These are phyloP conservation scores for Heterodera filipjevi DNA, from an alignment of 2,888 invertebrate species.

Conservation along the genomic window DNA sequence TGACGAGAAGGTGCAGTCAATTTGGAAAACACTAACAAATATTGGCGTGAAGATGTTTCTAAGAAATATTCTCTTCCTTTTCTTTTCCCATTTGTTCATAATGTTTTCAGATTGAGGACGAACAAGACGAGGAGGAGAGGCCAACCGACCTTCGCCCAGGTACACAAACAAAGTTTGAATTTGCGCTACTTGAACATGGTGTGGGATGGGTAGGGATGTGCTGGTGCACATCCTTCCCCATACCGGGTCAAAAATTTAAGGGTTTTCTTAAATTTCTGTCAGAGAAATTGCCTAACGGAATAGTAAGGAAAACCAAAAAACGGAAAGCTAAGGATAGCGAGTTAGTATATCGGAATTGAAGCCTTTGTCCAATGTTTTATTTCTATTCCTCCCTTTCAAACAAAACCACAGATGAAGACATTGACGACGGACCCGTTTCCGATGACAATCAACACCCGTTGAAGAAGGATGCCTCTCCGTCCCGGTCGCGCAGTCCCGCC, in stretches of 20 bases:
- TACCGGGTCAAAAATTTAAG: too few relatives aligned
- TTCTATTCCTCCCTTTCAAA: neutral
- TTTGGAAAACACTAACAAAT: neutral
- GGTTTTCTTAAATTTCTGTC: too few relatives aligned
- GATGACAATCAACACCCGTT: neutral
- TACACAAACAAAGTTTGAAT: too few relatives aligned
- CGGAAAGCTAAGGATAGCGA: too few relatives aligned
- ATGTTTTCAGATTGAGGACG: constrained; percentile 1
- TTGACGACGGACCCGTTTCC: neutral
- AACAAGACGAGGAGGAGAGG: neutral
- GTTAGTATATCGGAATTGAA: too few relatives aligned
- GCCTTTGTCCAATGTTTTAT: neutral
- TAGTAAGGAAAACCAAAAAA: too few relatives aligned
- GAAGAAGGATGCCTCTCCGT: neutral
- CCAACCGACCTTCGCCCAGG: neutral
- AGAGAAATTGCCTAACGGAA: too few relatives aligned
- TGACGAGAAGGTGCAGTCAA: constrained; percentile 36
- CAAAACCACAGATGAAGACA: neutral
- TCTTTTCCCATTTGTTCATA: too few relatives aligned
- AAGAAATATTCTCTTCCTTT: neutral
- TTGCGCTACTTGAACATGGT: neutral
- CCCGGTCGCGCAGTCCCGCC: constrained; percentile 6
- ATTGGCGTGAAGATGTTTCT: neutral
- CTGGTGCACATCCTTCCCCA: too few relatives aligned
- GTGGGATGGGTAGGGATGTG: too few relatives aligned